phyloP scores from a whole-genome alignment of 2,797 vertebrate species.

The Phoeniculus purpureus region DNA sequence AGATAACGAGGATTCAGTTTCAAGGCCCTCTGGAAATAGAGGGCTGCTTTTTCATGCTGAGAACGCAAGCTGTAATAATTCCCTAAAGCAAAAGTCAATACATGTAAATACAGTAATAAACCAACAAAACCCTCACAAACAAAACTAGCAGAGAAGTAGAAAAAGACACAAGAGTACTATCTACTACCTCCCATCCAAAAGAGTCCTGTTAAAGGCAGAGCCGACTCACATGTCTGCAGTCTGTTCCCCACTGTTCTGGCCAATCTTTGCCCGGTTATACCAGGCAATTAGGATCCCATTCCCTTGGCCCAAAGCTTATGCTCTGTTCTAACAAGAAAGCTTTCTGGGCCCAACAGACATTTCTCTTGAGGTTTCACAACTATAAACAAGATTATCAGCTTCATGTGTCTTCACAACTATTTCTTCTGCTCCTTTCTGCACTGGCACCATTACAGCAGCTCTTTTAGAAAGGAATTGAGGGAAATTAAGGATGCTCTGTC shows the following conservation, averaged over 20 bases:
- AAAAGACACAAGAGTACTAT: neutral
- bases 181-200: neutral
- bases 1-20: slow-evolving; percentile 97
- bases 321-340: neutral
- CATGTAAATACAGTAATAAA: neutral
- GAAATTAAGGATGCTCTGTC: neutral
- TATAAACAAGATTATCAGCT: neutral
- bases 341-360: neutral
- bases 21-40: slow-evolving; percentile 98
- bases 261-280: neutral
- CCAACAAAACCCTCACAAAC: neutral
- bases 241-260: neutral
- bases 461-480: neutral
- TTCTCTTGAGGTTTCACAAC: neutral
- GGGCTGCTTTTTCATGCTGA: slow-evolving; percentile 97
- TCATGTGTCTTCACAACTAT: neutral
- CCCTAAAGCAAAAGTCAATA: slow-evolving; percentile 77
- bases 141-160: neutral
- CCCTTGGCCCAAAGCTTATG: neutral
- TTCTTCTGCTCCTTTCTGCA: neutral
- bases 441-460: neutral
- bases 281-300: neutral
- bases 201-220: neutral
- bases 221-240: neutral
- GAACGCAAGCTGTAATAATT: slow-evolving; percentile 98